phyloP scores from a whole-genome alignment of 1,140 invertebrate genomes.

The Eumaeus atala region DNA sequence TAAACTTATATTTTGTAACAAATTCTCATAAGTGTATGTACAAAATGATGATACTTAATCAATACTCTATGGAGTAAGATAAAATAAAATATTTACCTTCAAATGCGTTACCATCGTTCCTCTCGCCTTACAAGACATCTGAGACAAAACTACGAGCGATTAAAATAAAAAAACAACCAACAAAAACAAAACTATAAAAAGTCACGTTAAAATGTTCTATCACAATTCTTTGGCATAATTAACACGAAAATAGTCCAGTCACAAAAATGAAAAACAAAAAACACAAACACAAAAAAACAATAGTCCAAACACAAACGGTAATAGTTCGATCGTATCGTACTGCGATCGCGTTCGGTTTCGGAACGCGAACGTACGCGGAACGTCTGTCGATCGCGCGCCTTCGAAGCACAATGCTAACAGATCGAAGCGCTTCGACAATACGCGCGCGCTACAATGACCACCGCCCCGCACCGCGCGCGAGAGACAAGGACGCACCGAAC shows the following conservation, averaged over 20 bases:
- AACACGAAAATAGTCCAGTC: slow-evolving; percentile 35
- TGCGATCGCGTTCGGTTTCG: slow-evolving; percentile 43
- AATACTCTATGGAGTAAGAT: not conserved
- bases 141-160: slow-evolving; percentile 36
- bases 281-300: slow-evolving; percentile 32
- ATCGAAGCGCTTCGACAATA: slow-evolving; percentile 69
- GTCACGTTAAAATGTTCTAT: slow-evolving; percentile 53
- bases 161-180: slow-evolving; percentile 30
- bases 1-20: too few species aligned
- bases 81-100: slow-evolving; percentile 44
- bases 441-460: slow-evolving; percentile 68
- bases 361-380: slow-evolving; percentile 28
- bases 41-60: not conserved
- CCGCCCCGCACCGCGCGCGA: slow-evolving; percentile 55
- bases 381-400: slow-evolving; percentile 47
- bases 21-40: not conserved
- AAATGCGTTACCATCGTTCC: slow-evolving; percentile 64
- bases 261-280: slow-evolving; percentile 37
- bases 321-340: slow-evolving; percentile 35
- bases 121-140: slow-evolving; percentile 58
- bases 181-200: slow-evolving; percentile 38
- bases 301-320: slow-evolving; percentile 40
- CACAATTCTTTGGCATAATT: slow-evolving; percentile 66
- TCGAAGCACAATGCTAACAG: slow-evolving; percentile 65
- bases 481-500: slow-evolving; percentile 69